These are phyloP conservation scores for Coecobrya sp. DNA, from an alignment of 2,888 invertebrate species.

Conservation along the genomic window DNA sequence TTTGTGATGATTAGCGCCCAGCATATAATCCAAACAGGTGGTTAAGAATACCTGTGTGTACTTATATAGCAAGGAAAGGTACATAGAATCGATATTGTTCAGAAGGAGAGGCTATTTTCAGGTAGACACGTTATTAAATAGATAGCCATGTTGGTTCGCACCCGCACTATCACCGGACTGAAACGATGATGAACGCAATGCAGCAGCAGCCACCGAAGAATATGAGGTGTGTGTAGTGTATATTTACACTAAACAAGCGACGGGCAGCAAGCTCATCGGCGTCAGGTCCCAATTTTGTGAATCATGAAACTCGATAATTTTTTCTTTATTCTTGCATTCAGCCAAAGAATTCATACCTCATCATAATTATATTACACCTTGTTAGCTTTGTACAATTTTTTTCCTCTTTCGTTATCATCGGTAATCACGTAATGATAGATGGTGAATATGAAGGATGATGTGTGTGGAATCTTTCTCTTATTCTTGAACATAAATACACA, in stretches of 20 bases:
- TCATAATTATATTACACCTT: conserved; percentile 84
- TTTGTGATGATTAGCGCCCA: conserved; percentile 51
- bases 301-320: conserved; percentile 79
- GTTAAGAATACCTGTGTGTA: conserved; percentile 29
- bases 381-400: conserved; percentile 80
- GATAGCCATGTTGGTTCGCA: conserved; percentile 35
- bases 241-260: conserved; percentile 32
- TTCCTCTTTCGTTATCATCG: conserved; percentile 59
- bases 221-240: not conserved
- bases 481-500: conserved; percentile 22
- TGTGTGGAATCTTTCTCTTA: conserved; percentile 51
- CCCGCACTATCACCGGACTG: not conserved
- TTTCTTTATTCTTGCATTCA: conserved; percentile 61
- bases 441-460: conserved; percentile 68
- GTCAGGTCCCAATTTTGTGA: conserved; percentile 83
- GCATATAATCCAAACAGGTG: conserved; percentile 43
- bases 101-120: conserved; percentile 7
- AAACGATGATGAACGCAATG: conserved; percentile 3
- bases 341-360: conserved; percentile 65
- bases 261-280: conserved; percentile 81
- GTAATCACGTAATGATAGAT: conserved; percentile 82
- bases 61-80: not conserved
- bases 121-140: conserved; percentile 62
- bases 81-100: conserved; percentile 7
- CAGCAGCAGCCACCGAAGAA: too few species aligned